Evolutionary conservation across 92 coral and sea anemone species (phyloP).

Genomic region (Montipora capitata): DNA sequence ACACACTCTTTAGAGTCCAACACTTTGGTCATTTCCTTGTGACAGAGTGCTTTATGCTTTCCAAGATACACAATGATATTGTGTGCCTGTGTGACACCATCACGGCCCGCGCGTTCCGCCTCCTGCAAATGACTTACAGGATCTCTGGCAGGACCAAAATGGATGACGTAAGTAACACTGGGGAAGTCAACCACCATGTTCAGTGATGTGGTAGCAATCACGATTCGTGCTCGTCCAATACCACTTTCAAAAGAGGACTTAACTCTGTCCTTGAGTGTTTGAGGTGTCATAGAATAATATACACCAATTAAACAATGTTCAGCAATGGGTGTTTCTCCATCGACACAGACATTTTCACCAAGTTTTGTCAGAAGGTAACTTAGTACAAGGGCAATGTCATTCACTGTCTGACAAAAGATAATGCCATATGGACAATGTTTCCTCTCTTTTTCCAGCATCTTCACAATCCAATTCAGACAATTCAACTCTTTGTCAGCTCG

Average conservation of each 20-base stretch:
- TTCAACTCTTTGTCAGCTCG: not conserved
- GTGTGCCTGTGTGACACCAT: constrained; percentile 15
- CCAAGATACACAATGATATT: constrained; percentile 27
- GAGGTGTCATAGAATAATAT: constrained; percentile 39
- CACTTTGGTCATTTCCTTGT: constrained; percentile 2
- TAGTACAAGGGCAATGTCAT: constrained; percentile 22
- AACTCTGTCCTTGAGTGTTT: constrained; percentile 4
- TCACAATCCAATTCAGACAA: constrained; percentile 1
- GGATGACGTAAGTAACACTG: constrained; percentile 38
- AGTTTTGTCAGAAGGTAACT: constrained; percentile 32
- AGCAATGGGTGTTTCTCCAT: constrained; percentile 6
- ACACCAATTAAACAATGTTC: constrained; percentile 1
- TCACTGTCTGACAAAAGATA: constrained; percentile 31
- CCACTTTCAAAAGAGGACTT: constrained; percentile 35
- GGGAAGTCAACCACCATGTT: constrained; percentile 52
- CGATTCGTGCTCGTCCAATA: constrained; percentile 34
- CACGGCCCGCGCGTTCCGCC: constrained; percentile 49
- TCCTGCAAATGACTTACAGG: constrained; percentile 34
- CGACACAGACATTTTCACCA: not conserved
- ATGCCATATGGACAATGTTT: constrained; percentile 5
- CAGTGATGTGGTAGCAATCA: constrained; percentile 40
- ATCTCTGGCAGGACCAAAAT: constrained; percentile 45
- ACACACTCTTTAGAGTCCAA: constrained; percentile 23
- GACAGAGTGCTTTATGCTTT: constrained; percentile 25
- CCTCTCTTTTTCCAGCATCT: not conserved